Conservation (phyloP, 2,888 invertebrate species). For the Pyrochroa serraticornis region DNA sequence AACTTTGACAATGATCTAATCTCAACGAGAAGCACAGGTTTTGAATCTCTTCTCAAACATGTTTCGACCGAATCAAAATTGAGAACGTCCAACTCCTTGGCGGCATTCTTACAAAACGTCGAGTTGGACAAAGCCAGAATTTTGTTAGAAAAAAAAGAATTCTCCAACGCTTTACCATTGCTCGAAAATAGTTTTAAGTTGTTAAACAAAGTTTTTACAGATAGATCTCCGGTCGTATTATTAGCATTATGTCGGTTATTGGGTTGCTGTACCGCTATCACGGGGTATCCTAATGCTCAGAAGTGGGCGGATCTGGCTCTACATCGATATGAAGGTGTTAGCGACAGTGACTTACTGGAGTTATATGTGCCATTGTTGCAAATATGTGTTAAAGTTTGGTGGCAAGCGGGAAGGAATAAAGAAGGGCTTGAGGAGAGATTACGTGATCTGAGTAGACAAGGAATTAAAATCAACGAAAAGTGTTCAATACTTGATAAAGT, state of each 20-base stretch:
- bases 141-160: constrained; percentile 64
- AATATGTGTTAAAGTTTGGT: constrained; percentile 72
- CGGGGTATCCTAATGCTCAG: constrained; percentile 65
- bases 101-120: constrained; percentile 69
- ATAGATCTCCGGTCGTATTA: constrained; percentile 71
- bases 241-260: constrained; percentile 71
- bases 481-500: constrained; percentile 71
- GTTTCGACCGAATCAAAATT: constrained; percentile 64
- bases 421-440: constrained; percentile 66
- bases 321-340: constrained; percentile 73
- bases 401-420: constrained; percentile 67
- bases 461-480: constrained; percentile 69
- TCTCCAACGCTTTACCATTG: constrained; percentile 66
- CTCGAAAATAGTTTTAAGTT: constrained; percentile 73
- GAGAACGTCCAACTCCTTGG: constrained; percentile 64
- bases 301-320: constrained; percentile 73
- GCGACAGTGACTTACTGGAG: constrained; percentile 71
- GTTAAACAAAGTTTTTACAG: constrained; percentile 69
- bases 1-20: constrained; percentile 75
- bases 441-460: constrained; percentile 66
- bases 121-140: constrained; percentile 68
- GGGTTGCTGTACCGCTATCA: constrained; percentile 62
- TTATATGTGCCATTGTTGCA: constrained; percentile 73
- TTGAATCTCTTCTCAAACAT: constrained; percentile 67
- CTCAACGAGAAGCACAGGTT: constrained; percentile 67